Evolutionary conservation across 2,888 invertebrate species (phyloP).

Genomic region (Gisinianus flammeolus): DNA sequence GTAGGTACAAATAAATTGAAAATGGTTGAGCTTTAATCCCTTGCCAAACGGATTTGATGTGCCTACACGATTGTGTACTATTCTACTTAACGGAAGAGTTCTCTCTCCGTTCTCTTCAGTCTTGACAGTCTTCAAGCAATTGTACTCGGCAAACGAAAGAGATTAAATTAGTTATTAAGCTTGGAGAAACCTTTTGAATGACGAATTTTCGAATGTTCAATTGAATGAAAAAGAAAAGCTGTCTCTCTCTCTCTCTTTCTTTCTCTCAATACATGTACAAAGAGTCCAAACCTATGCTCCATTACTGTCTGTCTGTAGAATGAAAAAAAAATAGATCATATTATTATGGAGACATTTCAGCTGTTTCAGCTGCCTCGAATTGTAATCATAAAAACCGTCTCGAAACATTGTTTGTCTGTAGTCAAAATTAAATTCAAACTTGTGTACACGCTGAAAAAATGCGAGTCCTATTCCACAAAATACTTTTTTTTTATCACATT

Average conservation of each 20-base stretch:
- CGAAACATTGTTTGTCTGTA: too few species aligned
- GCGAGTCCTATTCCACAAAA: too few species aligned
- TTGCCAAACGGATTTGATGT: neutral
- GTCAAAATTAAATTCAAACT: too few species aligned
- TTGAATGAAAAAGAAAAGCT: neutral
- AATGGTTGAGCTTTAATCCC: neutral
- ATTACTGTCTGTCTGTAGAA: neutral
- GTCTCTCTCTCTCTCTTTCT: neutral
- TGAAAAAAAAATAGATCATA: neutral
- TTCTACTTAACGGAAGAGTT: neutral
- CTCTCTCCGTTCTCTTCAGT: too few species aligned
- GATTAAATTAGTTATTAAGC: neutral
- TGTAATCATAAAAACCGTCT: too few species aligned
- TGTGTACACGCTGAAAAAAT: too few species aligned
- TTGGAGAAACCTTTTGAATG: neutral
- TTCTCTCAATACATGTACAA: neutral
- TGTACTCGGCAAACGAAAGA: neutral
- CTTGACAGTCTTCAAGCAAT: neutral
- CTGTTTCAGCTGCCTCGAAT: too few species aligned
- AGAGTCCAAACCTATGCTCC: neutral
- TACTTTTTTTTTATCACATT: too few species aligned
- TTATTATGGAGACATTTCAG: too few species aligned
- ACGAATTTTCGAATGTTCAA: neutral
- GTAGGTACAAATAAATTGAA: neutral
- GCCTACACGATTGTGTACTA: neutral